These are phyloP conservation scores for Mionectes macconnelli DNA, from an alignment of 2,113 vertebrate genomes.

Conservation along the genomic window DNA sequence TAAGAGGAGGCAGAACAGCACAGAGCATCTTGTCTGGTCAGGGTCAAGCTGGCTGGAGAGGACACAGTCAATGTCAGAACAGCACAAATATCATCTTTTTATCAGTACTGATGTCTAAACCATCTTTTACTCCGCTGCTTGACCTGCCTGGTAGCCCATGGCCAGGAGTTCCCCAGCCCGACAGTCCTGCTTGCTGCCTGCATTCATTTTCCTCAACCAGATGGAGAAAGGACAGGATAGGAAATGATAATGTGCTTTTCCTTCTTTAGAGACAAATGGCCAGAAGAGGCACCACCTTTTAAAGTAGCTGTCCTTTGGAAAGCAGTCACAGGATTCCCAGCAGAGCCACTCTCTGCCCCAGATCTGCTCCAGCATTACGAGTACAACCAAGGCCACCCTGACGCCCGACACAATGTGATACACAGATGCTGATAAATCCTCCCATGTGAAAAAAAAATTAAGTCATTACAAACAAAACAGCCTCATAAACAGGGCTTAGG, in stretches of 20 bases:
- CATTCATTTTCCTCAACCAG: neutral
- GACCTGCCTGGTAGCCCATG: neutral
- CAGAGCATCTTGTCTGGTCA: neutral
- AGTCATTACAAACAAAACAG: constrained; percentile 52
- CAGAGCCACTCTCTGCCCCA: neutral
- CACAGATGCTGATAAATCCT: constrained; percentile 60
- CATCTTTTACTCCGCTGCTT: neutral
- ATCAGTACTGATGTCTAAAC: neutral
- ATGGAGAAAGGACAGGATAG: neutral
- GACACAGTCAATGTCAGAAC: neutral
- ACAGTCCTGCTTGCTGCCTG: neutral
- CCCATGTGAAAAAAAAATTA: constrained; percentile 53
- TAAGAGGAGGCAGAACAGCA: neutral
- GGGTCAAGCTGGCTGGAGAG: neutral
- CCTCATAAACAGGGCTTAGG: constrained; percentile 57
- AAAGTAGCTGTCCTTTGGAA: neutral
- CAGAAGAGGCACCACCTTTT: constrained; percentile 7
- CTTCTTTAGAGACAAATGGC: neutral
- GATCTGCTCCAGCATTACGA: neutral
- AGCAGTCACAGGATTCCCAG: neutral
- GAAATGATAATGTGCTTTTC: neutral
- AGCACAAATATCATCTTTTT: neutral
- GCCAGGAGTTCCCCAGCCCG: neutral
- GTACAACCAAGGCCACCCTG: neutral
- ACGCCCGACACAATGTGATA: neutral